Percentiles rank a stretch among this genome's conserved stretches.
Conservation (phyloP, 2,888 invertebrate species). For the Drosophila quinaria region DNA sequence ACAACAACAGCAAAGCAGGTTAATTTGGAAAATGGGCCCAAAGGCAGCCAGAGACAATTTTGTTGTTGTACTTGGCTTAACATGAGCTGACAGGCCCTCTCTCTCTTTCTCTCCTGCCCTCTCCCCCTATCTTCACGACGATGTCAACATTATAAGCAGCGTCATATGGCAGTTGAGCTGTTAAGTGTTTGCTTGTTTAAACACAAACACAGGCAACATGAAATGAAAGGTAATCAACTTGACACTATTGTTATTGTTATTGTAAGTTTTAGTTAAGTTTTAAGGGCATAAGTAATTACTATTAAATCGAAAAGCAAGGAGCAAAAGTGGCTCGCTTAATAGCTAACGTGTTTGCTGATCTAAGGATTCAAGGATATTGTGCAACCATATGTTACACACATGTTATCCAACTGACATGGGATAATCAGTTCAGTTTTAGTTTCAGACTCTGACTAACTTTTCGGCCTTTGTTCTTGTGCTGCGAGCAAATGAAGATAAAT, state of each 20-base stretch:
- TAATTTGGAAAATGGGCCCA: conserved; percentile 57
- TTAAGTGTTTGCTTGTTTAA: conserved; percentile 58
- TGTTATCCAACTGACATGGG: conserved; percentile 6
- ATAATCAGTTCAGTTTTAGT: conserved; percentile 33
- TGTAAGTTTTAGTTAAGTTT: conserved; percentile 36
- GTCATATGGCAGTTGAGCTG: conserved; percentile 44
- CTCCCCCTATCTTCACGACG: not conserved
- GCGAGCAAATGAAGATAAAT: conserved; percentile 53
- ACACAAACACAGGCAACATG: conserved; percentile 20
- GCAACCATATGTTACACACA: conserved; percentile 27
- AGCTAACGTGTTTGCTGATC: conserved; percentile 4
- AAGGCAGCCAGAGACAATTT: conserved; percentile 30
- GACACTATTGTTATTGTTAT: conserved; percentile 47
- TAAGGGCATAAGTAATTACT: conserved; percentile 13
- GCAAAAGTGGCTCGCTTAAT: conserved; percentile 9
- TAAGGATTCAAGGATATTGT: conserved; percentile 9
- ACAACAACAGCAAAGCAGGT: conserved; percentile 15
- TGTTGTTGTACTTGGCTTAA: conserved; percentile 27
- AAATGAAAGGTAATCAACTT: conserved; percentile 50
- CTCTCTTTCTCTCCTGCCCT: not conserved
- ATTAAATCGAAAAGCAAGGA: conserved; percentile 9
- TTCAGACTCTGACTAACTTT: conserved; percentile 11
- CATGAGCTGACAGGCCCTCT: conserved; percentile 29
- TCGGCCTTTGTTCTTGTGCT: conserved; percentile 47
- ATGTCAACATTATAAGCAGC: conserved; percentile 36